Evolutionary conservation across 2,113 vertebrate species (phyloP).

Genomic region (Sebastes schlegelii): DNA sequence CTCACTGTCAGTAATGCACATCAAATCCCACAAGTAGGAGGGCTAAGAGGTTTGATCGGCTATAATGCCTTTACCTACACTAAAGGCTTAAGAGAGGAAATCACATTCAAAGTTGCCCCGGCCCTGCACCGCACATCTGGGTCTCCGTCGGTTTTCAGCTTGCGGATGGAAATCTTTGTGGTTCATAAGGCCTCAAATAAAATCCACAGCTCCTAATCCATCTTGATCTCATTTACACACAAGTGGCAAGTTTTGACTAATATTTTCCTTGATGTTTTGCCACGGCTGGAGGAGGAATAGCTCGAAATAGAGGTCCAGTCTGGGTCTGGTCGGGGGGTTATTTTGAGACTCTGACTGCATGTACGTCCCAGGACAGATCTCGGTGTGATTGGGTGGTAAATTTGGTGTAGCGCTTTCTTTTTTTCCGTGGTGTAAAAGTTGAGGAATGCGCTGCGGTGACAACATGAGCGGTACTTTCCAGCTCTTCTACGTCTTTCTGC

Average conservation of each 20-base stretch:
- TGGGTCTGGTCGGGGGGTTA: constrained; percentile 57
- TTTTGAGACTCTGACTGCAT: constrained; percentile 64
- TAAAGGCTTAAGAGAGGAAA: constrained; percentile 80
- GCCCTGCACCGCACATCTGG: constrained; percentile 69
- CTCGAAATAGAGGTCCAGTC: constrained; percentile 48
- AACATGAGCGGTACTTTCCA: constrained; percentile 77
- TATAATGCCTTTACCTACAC: constrained; percentile 82
- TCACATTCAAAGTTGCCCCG: constrained; percentile 78
- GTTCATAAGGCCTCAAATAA: constrained; percentile 74
- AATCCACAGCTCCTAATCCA: constrained; percentile 79
- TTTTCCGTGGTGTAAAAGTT: constrained; percentile 70
- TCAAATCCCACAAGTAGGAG: constrained; percentile 80
- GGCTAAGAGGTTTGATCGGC: constrained; percentile 82
- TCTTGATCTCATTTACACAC: constrained; percentile 85
- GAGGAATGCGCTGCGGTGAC: constrained; percentile 67
- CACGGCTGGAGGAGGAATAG: constrained; percentile 60
- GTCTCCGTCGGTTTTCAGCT: constrained; percentile 67
- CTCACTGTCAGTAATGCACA: constrained; percentile 86
- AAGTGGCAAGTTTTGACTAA: constrained; percentile 78
- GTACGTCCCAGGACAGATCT: constrained; percentile 31
- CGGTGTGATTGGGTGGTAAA: constrained; percentile 63
- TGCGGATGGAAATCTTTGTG: constrained; percentile 69
- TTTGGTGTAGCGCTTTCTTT: constrained; percentile 63
- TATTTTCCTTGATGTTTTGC: constrained; percentile 82
- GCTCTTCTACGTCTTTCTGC: constrained; percentile 42